Evolutionary conservation across 2,888 invertebrate genomes (phyloP).

Genomic region (Cosmorhoe ocellata): DNA sequence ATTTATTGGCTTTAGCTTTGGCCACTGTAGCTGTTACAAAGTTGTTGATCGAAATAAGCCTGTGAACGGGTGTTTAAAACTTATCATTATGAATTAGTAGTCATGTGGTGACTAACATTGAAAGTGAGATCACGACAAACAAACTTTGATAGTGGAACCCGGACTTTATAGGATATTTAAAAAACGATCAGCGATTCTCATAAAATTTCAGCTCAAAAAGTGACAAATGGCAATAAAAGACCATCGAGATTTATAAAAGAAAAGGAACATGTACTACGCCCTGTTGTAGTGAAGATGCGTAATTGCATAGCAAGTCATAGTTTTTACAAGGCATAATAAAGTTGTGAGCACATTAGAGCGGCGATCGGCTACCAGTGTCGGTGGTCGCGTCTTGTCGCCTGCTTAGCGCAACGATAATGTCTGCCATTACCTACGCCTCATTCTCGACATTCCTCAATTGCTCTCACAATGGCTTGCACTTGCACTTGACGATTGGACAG

Average conservation of each 20-base stretch:
- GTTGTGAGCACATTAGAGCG: slow-evolving; percentile 27
- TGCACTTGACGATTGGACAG: slow-evolving; percentile 25
- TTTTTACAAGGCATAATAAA: slow-evolving; percentile 28
- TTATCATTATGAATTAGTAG: neutral
- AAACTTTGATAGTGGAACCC: too few relatives aligned
- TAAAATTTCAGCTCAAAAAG: too few relatives aligned
- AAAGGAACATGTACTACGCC: slow-evolving; percentile 1
- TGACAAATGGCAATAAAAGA: neutral
- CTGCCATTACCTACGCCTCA: slow-evolving; percentile 51
- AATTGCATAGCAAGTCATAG: slow-evolving; percentile 22
- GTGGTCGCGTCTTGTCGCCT: slow-evolving; percentile 49
- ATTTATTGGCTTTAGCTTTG: slow-evolving; percentile 42
- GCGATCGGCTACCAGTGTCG: slow-evolving; percentile 39
- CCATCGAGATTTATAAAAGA: slow-evolving; percentile 5
- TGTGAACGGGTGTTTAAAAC: neutral
- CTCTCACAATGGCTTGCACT: slow-evolving; percentile 40
- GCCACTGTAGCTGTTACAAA: slow-evolving; percentile 22
- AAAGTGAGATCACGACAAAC: too few relatives aligned
- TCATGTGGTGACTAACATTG: neutral
- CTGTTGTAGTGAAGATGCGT: slow-evolving; percentile 8
- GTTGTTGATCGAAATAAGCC: slow-evolving; percentile 2
- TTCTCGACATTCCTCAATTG: slow-evolving; percentile 48
- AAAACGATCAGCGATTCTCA: too few relatives aligned
- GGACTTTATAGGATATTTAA: too few relatives aligned
- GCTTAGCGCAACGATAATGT: slow-evolving; percentile 54